Conservation (phyloP, 2,888 invertebrate genomes). For the Homarus gammarus region DNA sequence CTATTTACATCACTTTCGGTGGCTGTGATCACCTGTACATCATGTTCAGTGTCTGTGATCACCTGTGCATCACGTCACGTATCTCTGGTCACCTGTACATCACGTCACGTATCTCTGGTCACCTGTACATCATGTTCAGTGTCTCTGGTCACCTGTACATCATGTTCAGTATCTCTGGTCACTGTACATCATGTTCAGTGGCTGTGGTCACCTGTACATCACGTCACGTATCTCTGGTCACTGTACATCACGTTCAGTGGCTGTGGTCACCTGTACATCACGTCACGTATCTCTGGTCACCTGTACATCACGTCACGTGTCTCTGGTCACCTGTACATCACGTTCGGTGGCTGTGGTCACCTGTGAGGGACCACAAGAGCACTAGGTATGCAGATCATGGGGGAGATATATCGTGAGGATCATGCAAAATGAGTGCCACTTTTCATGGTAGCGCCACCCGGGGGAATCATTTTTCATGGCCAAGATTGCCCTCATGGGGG, state of each 20-base stretch:
- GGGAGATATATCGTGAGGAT: conserved; percentile 4
- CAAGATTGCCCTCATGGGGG: conserved; percentile 8
- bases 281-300: neutral
- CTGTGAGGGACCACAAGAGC: neutral
- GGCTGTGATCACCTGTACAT: neutral
- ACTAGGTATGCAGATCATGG: conserved; percentile 13
- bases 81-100: neutral
- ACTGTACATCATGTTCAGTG: neutral
- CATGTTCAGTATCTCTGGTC: too few relatives aligned
- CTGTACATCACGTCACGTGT: neutral
- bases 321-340: too few relatives aligned
- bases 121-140: neutral
- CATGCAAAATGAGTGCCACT: conserved; percentile 11
- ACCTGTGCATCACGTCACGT: neutral
- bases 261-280: neutral
- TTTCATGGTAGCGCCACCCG: neutral
- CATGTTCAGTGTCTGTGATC: too few relatives aligned
- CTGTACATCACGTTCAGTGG: neutral
- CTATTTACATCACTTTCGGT: too few relatives aligned
- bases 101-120: neutral
- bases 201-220: neutral
- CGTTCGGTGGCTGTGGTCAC: too few relatives aligned
- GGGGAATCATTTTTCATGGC: neutral
- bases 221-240: neutral
- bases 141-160: neutral